phyloP scores from a whole-genome alignment of 2,888 invertebrate genomes.

The Philaethria dido region DNA sequence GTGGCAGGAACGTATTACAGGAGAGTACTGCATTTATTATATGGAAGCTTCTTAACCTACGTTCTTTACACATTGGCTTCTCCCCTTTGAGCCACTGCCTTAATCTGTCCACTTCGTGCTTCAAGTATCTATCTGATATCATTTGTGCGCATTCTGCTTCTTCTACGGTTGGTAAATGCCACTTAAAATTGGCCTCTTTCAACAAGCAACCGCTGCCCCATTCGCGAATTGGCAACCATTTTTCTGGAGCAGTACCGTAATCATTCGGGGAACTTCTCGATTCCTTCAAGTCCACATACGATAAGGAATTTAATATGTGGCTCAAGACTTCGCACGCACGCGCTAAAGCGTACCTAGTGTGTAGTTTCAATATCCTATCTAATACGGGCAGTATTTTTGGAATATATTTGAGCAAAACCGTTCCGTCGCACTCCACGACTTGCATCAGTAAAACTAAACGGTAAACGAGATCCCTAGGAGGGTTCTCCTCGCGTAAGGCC shows the following conservation, averaged over 20 bases:
- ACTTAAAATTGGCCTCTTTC: conserved; percentile 86
- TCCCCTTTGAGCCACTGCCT: conserved; percentile 82
- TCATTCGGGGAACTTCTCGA: conserved; percentile 85
- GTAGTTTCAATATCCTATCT: conserved; percentile 87
- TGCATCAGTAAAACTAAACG: conserved; percentile 89
- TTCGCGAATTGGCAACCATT: conserved; percentile 89
- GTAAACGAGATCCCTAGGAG: conserved; percentile 91
- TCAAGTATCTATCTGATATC: conserved; percentile 86
- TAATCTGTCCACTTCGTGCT: conserved; percentile 85
- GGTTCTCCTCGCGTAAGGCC: conserved; percentile 88
- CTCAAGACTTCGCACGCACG: conserved; percentile 86
- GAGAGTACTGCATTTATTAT: conserved; percentile 87
- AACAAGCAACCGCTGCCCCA: conserved; percentile 91
- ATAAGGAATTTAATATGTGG: conserved; percentile 84
- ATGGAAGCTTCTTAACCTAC: conserved; percentile 86
- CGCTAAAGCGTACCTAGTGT: conserved; percentile 86
- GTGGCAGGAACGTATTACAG: conserved; percentile 86
- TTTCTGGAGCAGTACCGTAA: conserved; percentile 85
- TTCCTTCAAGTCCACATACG: conserved; percentile 85
- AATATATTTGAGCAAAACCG: conserved; percentile 86
- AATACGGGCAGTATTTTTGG: conserved; percentile 86
- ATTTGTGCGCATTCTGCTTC: conserved; percentile 87
- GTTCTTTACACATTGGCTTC: conserved; percentile 84
- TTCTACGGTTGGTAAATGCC: conserved; percentile 89
- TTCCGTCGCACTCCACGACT: conserved; percentile 87